These are phyloP conservation scores for Eidolon helvum DNA, from an alignment of 2,113 vertebrate species.

Conservation along the genomic window DNA sequence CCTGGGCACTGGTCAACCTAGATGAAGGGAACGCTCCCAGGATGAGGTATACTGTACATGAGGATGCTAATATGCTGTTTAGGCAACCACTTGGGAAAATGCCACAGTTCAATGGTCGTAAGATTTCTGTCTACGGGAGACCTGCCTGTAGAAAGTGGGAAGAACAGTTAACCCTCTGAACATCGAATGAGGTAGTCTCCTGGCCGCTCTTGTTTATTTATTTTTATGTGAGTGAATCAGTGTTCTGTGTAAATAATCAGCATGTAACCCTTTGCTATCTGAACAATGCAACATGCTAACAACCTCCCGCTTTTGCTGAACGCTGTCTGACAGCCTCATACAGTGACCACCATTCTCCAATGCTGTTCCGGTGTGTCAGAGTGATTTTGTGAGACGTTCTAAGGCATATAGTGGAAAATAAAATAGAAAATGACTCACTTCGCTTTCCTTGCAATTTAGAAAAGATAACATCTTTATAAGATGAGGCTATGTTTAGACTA, in stretches of 20 bases:
- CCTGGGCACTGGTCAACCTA: no score
- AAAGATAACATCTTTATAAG: neutral
- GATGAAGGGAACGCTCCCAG: constrained; percentile 89
- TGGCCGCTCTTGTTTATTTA: neutral
- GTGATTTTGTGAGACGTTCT: neutral
- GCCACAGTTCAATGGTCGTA: neutral
- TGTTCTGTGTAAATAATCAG: neutral
- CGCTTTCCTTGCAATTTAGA: neutral
- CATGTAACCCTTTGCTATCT: neutral
- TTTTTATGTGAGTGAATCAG: neutral
- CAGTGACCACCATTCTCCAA: neutral
- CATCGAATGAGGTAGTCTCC: neutral
- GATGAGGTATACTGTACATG: constrained; percentile 86
- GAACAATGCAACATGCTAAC: neutral
- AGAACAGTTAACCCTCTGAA: neutral
- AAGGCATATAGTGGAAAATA: neutral
- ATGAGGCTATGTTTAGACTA: neutral
- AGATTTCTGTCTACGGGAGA: constrained; percentile 25
- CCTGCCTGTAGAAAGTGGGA: constrained; percentile 30
- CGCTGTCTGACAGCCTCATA: neutral
- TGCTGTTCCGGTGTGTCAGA: neutral
- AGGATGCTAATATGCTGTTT: constrained; percentile 87
- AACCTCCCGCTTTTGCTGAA: neutral
- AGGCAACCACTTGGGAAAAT: constrained; percentile 75
- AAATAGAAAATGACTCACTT: neutral